Conservation (phyloP, 2,113 vertebrate species). For the Eudyptes chrysolophus region DNA sequence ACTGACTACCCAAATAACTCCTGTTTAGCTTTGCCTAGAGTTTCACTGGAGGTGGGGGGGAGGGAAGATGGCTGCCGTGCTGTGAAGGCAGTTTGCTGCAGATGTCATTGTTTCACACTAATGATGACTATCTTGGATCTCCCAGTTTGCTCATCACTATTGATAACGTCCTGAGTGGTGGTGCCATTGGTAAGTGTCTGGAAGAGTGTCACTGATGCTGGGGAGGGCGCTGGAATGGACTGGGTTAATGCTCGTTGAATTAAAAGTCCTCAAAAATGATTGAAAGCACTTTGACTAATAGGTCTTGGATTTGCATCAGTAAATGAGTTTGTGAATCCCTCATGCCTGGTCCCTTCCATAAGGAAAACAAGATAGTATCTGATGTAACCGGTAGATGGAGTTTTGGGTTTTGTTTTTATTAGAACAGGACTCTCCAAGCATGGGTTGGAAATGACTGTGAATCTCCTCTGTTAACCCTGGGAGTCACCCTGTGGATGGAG, state of each 20-base stretch:
- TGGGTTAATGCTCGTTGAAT: not conserved
- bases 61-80: rapidly evolving
- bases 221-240: not conserved
- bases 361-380: not conserved
- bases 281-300: constrained; percentile 2
- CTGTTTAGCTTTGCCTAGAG: not conserved
- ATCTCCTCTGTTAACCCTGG: not conserved
- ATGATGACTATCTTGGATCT: not conserved
- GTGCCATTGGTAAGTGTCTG: not conserved
- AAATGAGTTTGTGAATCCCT: constrained; percentile 23
- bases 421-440: not conserved
- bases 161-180: not conserved
- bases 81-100: not conserved
- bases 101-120: not conserved
- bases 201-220: not conserved
- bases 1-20: not conserved
- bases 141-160: not conserved
- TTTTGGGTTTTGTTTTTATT: not conserved
- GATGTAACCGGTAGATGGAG: not conserved
- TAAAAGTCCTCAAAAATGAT: not conserved
- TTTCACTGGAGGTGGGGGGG: not conserved
- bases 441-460: not conserved
- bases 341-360: not conserved
- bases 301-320: not conserved
- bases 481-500: not conserved